These are phyloP conservation scores for Zophobas morio DNA, from an alignment of 1,140 invertebrate genomes.

Conservation along the genomic window DNA sequence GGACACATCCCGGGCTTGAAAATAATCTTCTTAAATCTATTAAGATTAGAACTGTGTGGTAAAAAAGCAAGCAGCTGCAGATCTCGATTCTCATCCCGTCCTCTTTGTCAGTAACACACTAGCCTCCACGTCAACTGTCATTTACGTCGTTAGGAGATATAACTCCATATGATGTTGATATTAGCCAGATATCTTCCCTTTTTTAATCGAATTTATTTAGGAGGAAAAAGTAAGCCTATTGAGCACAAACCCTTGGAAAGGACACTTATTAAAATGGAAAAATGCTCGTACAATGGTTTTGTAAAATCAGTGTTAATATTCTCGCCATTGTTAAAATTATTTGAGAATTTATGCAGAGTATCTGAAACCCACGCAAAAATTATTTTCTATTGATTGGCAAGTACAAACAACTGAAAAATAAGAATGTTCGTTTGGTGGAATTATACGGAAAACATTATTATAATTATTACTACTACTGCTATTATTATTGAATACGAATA, in stretches of 20 bases:
- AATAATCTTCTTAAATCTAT: constrained; percentile 28
- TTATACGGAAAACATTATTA: no score
- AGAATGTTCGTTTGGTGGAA: no score
- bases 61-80: constrained; percentile 23
- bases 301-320: neutral
- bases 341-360: no score
- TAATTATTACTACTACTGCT: no score
- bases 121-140: constrained; percentile 13
- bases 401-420: no score
- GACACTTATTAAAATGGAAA: neutral
- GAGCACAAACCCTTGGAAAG: neutral
- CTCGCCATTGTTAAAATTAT: no score
- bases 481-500: no score
- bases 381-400: no score
- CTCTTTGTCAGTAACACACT: constrained; percentile 31
- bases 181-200: neutral
- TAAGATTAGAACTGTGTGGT: constrained; percentile 32
- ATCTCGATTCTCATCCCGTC: constrained; percentile 30
- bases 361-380: no score
- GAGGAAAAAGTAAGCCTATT: neutral
- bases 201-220: constrained; percentile 22
- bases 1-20: neutral
- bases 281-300: neutral
- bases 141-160: constrained; percentile 5
- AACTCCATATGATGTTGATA: constrained; percentile 23